Percentiles rank a stretch among this genome's conserved stretches.
These are phyloP conservation scores for Brassicogethes aeneus DNA, from an alignment of 2,888 invertebrate genomes.

Conservation along the genomic window DNA sequence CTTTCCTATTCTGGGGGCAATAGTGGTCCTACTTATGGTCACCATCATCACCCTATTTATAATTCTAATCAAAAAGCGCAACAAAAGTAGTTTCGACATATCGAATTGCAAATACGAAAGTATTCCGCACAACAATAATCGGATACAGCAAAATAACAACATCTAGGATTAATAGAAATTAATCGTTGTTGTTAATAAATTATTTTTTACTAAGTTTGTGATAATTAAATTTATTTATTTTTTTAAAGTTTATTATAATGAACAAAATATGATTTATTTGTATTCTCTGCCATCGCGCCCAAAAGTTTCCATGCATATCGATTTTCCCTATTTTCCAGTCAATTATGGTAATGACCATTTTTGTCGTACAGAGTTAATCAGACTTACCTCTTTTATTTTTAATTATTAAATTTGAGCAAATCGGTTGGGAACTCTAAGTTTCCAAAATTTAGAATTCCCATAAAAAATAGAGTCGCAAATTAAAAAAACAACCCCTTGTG, in stretches of 20 bases:
- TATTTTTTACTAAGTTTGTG: background rate
- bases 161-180: too few species aligned
- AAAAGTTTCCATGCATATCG: too few species aligned
- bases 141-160: background rate
- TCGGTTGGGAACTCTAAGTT: too few species aligned
- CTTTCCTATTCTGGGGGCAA: background rate
- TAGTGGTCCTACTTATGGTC: background rate
- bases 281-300: too few species aligned
- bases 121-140: background rate
- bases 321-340: too few species aligned
- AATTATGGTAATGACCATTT: too few species aligned
- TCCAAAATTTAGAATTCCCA: too few species aligned
- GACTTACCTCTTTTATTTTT: too few species aligned
- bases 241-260: background rate
- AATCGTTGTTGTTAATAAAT: background rate
- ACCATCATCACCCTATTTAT: background rate
- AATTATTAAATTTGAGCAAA: too few species aligned
- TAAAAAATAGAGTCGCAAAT: too few species aligned
- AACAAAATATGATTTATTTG: background rate
- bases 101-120: background rate
- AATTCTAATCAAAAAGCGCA: background rate
- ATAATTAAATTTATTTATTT: background rate
- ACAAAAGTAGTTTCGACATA: background rate
- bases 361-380: too few species aligned
- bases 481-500: too few species aligned